phyloP scores from a whole-genome alignment of 2,888 invertebrate genomes.

The Dione vanillae region DNA sequence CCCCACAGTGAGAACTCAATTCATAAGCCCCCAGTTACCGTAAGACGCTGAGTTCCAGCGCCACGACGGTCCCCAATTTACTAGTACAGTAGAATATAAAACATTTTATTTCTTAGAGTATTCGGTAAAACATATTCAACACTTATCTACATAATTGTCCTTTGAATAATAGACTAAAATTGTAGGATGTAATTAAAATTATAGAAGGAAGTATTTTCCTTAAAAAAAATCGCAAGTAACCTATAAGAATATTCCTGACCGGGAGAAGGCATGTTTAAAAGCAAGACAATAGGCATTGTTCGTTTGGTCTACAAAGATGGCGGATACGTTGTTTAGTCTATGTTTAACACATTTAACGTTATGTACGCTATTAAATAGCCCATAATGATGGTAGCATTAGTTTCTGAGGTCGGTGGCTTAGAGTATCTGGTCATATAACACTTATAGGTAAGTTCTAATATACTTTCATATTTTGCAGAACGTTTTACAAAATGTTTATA shows the following conservation, averaged over 20 bases:
- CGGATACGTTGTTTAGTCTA: slow-evolving; percentile 4
- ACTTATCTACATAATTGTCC: too few species aligned
- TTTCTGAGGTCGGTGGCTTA: neutral
- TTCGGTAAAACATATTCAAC: too few species aligned
- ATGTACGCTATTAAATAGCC: neutral
- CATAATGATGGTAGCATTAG: neutral
- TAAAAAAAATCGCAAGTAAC: neutral
- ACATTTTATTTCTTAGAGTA: too few species aligned
- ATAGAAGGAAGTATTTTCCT: too few species aligned
- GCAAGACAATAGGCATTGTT: slow-evolving; percentile 21
- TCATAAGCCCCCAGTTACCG: too few species aligned
- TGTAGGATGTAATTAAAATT: too few species aligned
- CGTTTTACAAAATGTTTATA: neutral
- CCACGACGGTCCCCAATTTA: too few species aligned
- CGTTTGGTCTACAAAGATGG: slow-evolving; percentile 15
- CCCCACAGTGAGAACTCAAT: too few species aligned
- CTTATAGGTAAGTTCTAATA: too few species aligned
- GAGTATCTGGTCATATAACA: neutral
- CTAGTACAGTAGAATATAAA: too few species aligned
- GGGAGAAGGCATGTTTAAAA: neutral
- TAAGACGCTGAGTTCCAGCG: too few species aligned
- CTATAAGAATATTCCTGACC: neutral
- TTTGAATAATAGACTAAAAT: too few species aligned
- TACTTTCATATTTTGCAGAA: neutral
- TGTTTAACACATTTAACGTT: slow-evolving; percentile 3